These are phyloP conservation scores for Sceloporus tristichus DNA, from an alignment of 2,113 vertebrate species.

Conservation along the genomic window DNA sequence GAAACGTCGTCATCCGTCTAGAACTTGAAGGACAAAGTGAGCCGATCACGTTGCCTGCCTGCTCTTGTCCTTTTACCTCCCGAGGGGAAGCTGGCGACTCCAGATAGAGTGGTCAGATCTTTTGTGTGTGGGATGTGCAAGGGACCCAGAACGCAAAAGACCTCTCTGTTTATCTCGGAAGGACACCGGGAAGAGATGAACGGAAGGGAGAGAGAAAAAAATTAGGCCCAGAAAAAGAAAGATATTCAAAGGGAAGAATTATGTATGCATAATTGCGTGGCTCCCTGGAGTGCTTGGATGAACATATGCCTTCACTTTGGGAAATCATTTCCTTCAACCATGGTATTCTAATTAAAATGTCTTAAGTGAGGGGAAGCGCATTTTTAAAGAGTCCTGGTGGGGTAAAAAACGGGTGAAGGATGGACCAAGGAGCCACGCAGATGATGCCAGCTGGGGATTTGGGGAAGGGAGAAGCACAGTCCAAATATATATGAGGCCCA, in stretches of 20 bases:
- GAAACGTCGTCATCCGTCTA: no score
- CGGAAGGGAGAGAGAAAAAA: slow-evolving; percentile 59
- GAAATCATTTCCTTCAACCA: slow-evolving; percentile 76
- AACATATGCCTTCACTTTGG: slow-evolving; percentile 75
- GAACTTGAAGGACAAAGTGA: not conserved
- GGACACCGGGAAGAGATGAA: slow-evolving; percentile 72
- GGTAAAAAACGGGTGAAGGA: slow-evolving; percentile 45
- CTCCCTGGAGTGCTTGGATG: slow-evolving; percentile 73
- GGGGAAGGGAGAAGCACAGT: not conserved
- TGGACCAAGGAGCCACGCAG: no score
- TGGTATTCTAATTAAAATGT: slow-evolving; percentile 71
- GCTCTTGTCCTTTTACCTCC: not conserved
- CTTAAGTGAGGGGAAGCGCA: slow-evolving; percentile 67
- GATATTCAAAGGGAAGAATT: slow-evolving; percentile 77
- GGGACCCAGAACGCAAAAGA: slow-evolving; percentile 62
- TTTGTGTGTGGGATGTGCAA: not conserved
- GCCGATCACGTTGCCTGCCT: not conserved
- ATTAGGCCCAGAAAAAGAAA: slow-evolving; percentile 72
- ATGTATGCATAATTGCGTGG: slow-evolving; percentile 74
- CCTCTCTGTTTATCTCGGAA: slow-evolving; percentile 76
- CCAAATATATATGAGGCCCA: no score
- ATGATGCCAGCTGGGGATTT: not conserved
- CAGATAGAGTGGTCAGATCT: slow-evolving; percentile 53
- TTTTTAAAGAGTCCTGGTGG: slow-evolving; percentile 71
- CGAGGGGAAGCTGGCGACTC: slow-evolving; percentile 33